Conservation (phyloP, 2,113 vertebrate genomes). For the Ameiurus melas region DNA sequence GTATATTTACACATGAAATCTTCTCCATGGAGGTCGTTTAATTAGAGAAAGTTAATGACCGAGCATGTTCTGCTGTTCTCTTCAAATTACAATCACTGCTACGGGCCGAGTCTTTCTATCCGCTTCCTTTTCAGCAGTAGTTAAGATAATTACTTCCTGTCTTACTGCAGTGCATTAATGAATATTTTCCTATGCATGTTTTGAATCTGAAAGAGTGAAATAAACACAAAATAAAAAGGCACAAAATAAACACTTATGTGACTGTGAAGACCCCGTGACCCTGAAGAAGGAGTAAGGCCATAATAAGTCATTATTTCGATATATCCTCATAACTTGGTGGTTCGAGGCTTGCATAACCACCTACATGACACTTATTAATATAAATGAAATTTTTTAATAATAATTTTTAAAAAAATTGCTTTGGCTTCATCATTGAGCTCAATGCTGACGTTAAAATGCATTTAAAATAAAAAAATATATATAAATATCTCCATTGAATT, state of each 20-base stretch:
- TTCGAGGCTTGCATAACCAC: too few species aligned
- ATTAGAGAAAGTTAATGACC: conserved; percentile 17
- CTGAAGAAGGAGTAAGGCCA: too few species aligned
- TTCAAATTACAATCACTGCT: neutral
- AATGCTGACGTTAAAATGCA: neutral
- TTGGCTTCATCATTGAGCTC: neutral
- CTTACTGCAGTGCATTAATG: neutral
- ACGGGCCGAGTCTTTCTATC: neutral
- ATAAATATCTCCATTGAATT: neutral
- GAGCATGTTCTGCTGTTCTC: neutral
- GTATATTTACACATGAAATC: neutral
- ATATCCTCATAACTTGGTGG: too few species aligned
- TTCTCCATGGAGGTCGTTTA: conserved; percentile 15
- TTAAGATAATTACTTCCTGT: neutral
- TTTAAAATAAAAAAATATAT: too few species aligned
- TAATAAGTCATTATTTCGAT: too few species aligned
- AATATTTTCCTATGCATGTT: neutral
- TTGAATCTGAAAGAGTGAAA: neutral
- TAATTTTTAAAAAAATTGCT: neutral
- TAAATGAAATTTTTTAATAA: neutral
- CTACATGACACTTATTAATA: too few species aligned
- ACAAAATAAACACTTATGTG: too few species aligned
- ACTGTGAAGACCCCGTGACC: too few species aligned
- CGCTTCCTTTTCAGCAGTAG: neutral
- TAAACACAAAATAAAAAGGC: too few species aligned